phyloP scores from a whole-genome alignment of 2,113 vertebrate genomes.

The Oceanodroma tethys region DNA sequence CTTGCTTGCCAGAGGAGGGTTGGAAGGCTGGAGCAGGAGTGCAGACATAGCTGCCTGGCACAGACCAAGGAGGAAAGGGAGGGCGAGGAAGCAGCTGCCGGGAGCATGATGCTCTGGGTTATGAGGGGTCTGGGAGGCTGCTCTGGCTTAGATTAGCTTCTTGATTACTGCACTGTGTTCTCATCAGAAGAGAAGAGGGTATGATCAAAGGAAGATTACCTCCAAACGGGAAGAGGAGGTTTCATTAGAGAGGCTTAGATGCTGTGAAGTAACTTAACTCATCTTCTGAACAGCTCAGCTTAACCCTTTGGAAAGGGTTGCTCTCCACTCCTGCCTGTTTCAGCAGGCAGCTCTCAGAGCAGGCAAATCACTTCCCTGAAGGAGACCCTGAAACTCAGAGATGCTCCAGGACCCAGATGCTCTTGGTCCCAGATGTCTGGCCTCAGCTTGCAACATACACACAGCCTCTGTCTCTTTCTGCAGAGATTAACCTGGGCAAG shows the following conservation, averaged over 20 bases:
- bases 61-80: not conserved
- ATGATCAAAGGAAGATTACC: constrained; percentile 59
- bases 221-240: not conserved
- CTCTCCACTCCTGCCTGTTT: not conserved
- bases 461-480: not conserved
- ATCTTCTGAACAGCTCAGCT: not conserved
- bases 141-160: constrained; percentile 38
- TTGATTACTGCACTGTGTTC: constrained; percentile 41
- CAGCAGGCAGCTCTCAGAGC: not conserved
- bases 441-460: not conserved
- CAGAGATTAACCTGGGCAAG: not conserved
- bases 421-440: not conserved
- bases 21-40: not conserved
- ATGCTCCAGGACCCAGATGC: not conserved
- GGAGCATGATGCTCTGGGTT: not conserved
- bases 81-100: rapidly evolving
- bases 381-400: not conserved
- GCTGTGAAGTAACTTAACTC: constrained; percentile 21
- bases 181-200: constrained; percentile 58
- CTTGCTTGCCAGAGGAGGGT: not conserved
- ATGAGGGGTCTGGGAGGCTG: not conserved
- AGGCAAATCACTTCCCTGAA: not conserved
- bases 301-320: not conserved
- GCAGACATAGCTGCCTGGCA: not conserved
- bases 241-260: constrained; percentile 51